phyloP scores from a whole-genome alignment of 92 coral and sea anemone species.

The Palythoa heliodiscus region DNA sequence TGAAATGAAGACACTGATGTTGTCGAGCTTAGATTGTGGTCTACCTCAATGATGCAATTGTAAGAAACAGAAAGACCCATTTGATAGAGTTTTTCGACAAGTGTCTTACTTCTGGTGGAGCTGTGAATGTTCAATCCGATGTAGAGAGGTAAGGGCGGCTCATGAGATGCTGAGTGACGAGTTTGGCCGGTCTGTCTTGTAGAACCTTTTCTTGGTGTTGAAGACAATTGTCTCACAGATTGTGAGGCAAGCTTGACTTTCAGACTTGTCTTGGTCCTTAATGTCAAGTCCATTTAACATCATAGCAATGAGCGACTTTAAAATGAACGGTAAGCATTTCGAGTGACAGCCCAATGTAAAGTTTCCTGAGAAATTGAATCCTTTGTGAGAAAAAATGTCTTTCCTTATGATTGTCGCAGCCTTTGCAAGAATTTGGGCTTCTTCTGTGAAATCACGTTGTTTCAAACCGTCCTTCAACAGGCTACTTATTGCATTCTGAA shows the following conservation, averaged over 20 bases:
- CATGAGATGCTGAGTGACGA: conserved; percentile 69
- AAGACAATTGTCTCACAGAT: conserved; percentile 74
- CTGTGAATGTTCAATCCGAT: conserved; percentile 64
- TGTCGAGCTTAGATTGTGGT: conserved; percentile 51
- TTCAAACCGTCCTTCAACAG: neutral
- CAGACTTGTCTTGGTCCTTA: conserved; percentile 71
- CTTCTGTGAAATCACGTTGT: neutral
- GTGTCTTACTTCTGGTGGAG: conserved; percentile 73
- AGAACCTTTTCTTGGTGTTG: conserved; percentile 62
- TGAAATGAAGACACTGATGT: conserved; percentile 58
- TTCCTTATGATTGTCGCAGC: neutral
- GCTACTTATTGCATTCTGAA: neutral
- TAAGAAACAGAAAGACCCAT: conserved; percentile 58
- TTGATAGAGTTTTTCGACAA: conserved; percentile 67
- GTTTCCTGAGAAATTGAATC: neutral
- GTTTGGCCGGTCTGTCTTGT: conserved; percentile 73
- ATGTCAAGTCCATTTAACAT: conserved; percentile 67
- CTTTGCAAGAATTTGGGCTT: neutral
- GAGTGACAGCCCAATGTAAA: neutral
- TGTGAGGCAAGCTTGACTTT: conserved; percentile 73
- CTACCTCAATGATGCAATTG: conserved; percentile 57
- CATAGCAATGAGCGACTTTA: conserved; percentile 45
- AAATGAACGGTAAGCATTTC: neutral
- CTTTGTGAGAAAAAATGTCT: neutral
- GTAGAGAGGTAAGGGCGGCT: conserved; percentile 72